Conservation (phyloP, 2,113 vertebrate genomes). For the Archilochus colubris region DNA sequence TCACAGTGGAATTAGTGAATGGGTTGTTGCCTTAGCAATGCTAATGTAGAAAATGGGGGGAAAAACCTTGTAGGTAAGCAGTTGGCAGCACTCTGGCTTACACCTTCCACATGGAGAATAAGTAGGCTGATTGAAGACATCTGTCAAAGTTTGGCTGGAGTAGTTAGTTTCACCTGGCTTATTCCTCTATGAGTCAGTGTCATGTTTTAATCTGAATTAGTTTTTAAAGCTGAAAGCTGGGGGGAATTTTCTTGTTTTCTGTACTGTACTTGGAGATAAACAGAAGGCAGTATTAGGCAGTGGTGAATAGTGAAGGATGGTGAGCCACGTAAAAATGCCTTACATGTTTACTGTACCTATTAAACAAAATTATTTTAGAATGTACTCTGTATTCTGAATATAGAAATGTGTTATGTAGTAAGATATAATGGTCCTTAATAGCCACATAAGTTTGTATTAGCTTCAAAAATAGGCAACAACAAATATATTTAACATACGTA, state of each 20-base stretch:
- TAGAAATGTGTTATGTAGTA: background rate
- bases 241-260: background rate
- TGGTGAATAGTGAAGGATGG: background rate
- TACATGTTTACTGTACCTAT: background rate
- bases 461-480: background rate
- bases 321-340: background rate
- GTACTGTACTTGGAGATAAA: background rate
- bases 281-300: background rate
- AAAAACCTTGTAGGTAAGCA: conserved; percentile 12
- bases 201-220: conserved; percentile 1
- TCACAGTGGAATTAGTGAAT: background rate
- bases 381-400: background rate
- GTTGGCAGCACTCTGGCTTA: conserved; percentile 41
- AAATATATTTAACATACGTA: background rate
- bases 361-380: background rate
- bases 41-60: background rate
- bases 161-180: background rate
- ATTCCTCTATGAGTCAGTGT: background rate
- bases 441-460: background rate
- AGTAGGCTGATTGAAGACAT: conserved; percentile 32
- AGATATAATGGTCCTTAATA: background rate
- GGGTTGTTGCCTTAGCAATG: conserved; percentile 18
- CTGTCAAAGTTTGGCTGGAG: conserved; percentile 25
- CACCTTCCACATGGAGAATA: conserved; percentile 4
- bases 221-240: conserved; percentile 16